phyloP scores from a whole-genome alignment of 2,888 invertebrate species.

The Diarsia dahlii region DNA sequence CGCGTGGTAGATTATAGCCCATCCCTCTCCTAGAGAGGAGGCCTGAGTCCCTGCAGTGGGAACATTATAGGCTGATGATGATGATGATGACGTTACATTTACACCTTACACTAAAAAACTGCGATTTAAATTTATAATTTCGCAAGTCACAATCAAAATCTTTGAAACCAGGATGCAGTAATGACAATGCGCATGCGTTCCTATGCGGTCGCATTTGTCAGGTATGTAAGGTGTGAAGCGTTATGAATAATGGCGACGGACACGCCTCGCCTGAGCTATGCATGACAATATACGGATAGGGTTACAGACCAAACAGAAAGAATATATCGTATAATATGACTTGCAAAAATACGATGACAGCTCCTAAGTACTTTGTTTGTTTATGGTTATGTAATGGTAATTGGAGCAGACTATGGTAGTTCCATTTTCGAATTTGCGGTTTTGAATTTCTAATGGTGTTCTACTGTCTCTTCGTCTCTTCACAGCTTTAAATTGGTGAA shows the following conservation, averaged over 20 bases:
- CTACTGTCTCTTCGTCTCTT: background rate
- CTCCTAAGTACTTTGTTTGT: constrained; percentile 45
- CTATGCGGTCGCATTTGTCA: constrained; percentile 63
- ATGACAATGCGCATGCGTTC: constrained; percentile 56
- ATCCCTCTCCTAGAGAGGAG: too few relatives aligned
- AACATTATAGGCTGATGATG: too few relatives aligned
- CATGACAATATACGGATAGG: constrained; percentile 67
- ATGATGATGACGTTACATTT: background rate
- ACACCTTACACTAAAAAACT: background rate
- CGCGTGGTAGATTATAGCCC: too few relatives aligned
- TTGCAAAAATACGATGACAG: constrained; percentile 49
- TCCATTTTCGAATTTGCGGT: background rate
- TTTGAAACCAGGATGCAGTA: constrained; percentile 62
- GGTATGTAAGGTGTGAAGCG: constrained; percentile 68
- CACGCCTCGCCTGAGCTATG: constrained; percentile 67
- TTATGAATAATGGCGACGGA: constrained; percentile 68
- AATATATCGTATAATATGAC: constrained; percentile 56
- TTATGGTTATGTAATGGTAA: constrained; percentile 32
- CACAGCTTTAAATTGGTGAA: too few relatives aligned
- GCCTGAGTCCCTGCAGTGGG: too few relatives aligned
- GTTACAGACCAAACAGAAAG: constrained; percentile 65
- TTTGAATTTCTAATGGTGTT: constrained; percentile 22
- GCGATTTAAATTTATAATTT: background rate
- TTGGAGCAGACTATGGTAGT: constrained; percentile 9
- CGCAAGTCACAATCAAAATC: constrained; percentile 47